Base-by-base conservation (phyloP, 2,888 invertebrate genomes). In the Corbicula japonica region DNA sequence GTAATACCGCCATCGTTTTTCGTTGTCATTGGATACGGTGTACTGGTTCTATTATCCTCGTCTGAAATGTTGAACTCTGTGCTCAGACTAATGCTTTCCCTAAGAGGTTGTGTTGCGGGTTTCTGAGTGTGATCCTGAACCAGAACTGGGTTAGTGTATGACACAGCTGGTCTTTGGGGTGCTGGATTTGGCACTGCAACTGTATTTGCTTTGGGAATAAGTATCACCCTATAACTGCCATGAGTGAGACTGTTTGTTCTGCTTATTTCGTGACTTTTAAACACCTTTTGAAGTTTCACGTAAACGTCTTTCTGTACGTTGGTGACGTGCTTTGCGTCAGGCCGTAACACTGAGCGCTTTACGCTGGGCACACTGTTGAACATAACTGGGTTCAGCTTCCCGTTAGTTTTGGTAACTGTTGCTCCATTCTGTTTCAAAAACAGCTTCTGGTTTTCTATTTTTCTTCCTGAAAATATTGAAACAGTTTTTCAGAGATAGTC, bases 261-360 rank as follows among this genome's bases (percentile, higher is more conserved):
- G 8, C 44, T 30, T 30, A n/a, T 62, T 12, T 34, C 50, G 3
- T 15, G 30, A 28, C n/a, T 26, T 30, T 28, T 48, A 3, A 34
- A 1, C 28, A 28, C 21, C 21, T 35, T 28, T 15, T 60, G 21
- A 5, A 61, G 61, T 61, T 61, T 70, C n/a, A 61, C 52, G 35
- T 52, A 38, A 38, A 72, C 32, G 34, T 62, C 54, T 6, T 38
- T 63, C 3, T 41, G 71, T 6, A 72, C 46, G 30, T 62, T 70
- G 6, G 70, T 70, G 30, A 70, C 70, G 61, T 70, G 70, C 52
- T 61, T 70, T 2, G 61, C 61, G 21, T 52, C 50, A 1, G 52
- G 52, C n/a, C 52, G 38, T 15, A 61, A 15, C 21, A 70, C 21
- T 18, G 32, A 34, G n/a, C 28, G 21, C 30, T 70, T 70, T 23